Conservation (phyloP, 2,888 invertebrate species). For the Congeria kusceri region DNA sequence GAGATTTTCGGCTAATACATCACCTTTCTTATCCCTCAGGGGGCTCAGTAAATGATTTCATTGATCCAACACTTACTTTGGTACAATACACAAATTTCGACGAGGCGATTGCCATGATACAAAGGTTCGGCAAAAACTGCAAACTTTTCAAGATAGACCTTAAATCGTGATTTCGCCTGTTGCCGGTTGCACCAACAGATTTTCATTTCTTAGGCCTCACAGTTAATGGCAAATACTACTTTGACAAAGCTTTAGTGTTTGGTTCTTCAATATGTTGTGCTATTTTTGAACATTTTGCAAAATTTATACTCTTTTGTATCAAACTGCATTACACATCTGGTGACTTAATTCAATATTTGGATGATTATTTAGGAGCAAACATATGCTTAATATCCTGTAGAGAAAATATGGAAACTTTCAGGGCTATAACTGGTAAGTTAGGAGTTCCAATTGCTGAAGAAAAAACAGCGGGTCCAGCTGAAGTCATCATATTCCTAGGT, state of each 20-base stretch:
- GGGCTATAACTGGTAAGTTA: background rate
- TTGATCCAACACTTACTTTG: background rate
- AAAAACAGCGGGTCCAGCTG: slow-evolving; percentile 12
- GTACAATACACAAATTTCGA: slow-evolving; percentile 18
- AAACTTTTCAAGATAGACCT: slow-evolving; percentile 20
- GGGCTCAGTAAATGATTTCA: slow-evolving; percentile 37
- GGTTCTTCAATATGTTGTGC: no score
- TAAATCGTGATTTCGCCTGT: slow-evolving; percentile 8
- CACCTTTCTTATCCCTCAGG: slow-evolving; percentile 37
- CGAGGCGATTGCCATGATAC: slow-evolving; percentile 12
- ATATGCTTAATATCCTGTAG: background rate
- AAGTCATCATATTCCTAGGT: slow-evolving; percentile 1
- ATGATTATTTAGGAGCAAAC: slow-evolving; percentile 20
- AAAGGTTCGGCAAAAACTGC: slow-evolving; percentile 18
- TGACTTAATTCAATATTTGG: slow-evolving; percentile 21
- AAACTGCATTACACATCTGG: background rate
- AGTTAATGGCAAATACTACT: slow-evolving; percentile 10
- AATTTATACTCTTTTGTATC: slow-evolving; percentile 3
- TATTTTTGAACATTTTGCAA: slow-evolving; percentile 19
- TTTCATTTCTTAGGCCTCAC: slow-evolving; percentile 15
- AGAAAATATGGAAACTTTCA: slow-evolving; percentile 1
- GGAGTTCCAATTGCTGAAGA: slow-evolving; percentile 24
- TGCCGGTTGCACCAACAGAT: slow-evolving; percentile 12
- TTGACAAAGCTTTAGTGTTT: slow-evolving; percentile 19
- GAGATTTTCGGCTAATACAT: slow-evolving; percentile 47